Evolutionary conservation across 2,888 invertebrate species (phyloP).

Genomic region (Chymomyza amoena): DNA sequence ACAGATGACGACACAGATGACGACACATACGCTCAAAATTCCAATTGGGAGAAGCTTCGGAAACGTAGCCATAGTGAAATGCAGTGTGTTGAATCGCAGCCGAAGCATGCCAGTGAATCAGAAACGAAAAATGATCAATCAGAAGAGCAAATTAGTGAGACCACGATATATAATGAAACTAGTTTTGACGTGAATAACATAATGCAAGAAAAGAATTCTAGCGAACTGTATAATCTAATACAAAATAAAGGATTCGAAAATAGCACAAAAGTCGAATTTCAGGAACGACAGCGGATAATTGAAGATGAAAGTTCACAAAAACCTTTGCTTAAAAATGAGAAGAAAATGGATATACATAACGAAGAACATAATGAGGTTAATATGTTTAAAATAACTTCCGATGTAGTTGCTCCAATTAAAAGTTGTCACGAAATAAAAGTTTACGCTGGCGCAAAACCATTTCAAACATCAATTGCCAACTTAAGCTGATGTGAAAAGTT

Average conservation of each 20-base stretch:
- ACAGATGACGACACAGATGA: not conserved
- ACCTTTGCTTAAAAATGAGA: not conserved
- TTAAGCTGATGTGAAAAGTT: slow-evolving; percentile 33
- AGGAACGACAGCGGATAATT: not conserved
- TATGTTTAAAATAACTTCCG: not conserved
- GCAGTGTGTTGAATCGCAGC: not conserved
- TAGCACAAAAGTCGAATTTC: not conserved
- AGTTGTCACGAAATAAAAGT: slow-evolving; percentile 8
- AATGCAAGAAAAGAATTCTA: not conserved
- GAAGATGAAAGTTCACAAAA: not conserved
- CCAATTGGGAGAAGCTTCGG: slow-evolving; percentile 42
- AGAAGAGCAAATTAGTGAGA: not conserved
- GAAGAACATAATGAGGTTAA: not conserved
- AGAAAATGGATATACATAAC: not conserved
- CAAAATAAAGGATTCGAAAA: not conserved
- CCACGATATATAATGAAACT: not conserved
- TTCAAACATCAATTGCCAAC: slow-evolving; percentile 47
- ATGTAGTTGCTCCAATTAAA: not conserved
- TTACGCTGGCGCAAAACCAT: slow-evolving; percentile 39
- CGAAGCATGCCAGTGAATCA: not conserved
- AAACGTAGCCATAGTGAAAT: slow-evolving; percentile 44
- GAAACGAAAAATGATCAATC: not conserved
- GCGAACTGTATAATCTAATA: not conserved
- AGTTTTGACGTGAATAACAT: not conserved
- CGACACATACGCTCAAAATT: not conserved